phyloP scores from a whole-genome alignment of 53 echinoderm and acorn worm species.

The Glandiceps talaboti region DNA sequence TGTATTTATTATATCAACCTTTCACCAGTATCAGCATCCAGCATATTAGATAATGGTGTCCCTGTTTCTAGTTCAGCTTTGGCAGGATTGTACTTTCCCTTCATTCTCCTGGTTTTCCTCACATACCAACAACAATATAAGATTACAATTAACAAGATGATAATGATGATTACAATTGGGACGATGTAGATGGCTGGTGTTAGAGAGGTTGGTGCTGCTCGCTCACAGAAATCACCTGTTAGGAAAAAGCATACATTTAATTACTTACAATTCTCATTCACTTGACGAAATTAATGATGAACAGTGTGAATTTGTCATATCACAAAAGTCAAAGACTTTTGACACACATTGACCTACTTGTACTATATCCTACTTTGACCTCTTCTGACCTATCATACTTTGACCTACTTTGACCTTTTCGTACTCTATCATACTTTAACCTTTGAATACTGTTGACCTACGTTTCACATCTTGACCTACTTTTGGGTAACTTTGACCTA shows the following conservation, averaged over 20 bases:
- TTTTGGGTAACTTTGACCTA: too few species aligned
- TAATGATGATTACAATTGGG: constrained; percentile 43
- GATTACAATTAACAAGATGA: constrained; percentile 36
- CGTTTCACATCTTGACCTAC: too few species aligned
- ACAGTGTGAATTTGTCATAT: too few species aligned
- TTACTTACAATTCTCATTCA: too few species aligned
- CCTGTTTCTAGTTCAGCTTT: constrained; percentile 71
- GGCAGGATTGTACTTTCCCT: constrained; percentile 97
- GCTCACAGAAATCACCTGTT: constrained; percentile 31
- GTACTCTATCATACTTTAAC: too few species aligned
- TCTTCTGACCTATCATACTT: too few species aligned
- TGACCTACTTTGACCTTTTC: too few species aligned
- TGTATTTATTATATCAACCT: constrained; percentile 87
- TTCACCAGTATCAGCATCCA: constrained; percentile 91
- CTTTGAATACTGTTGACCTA: too few species aligned
- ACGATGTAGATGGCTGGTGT: constrained; percentile 21
- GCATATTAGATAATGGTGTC: constrained; percentile 64
- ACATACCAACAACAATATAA: constrained; percentile 80
- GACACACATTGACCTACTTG: too few species aligned
- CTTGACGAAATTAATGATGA: too few species aligned
- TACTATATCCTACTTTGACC: too few species aligned
- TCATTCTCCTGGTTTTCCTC: constrained; percentile 75
- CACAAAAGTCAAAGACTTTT: too few species aligned
- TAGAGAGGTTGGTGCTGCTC: not conserved
- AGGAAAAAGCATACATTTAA: not conserved